Evolutionary conservation across 2,113 vertebrate genomes (phyloP), one percentile per base, ranked within the genome.

Genomic region (Trichomycterus rosablanca): DNA sequence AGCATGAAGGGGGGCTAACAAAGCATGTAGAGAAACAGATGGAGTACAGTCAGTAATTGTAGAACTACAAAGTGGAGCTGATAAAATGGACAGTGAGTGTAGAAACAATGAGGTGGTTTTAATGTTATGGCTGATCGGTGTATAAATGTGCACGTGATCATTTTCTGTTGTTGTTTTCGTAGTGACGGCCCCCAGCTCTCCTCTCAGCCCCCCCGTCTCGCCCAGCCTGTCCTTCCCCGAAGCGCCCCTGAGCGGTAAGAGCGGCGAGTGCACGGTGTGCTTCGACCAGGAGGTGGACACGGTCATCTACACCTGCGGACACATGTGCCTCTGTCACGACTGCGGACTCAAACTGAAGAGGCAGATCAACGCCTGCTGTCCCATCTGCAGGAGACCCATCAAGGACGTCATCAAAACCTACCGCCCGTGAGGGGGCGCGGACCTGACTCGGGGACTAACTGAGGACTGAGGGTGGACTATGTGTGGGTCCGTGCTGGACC

Each of bases 341-440:
- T 99, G 96, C 0, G 96, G 96, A 71, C 88, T 93, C 78, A 94
- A 91, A 78, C 89, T 99, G 77, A 93, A 92, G 86, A 92, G 90
- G 72, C 95, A 97, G 82, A 89, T 91, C 60, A 91, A 94, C 0
- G 90, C 95, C 42, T 97, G 94, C 82, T 99, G 96, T 58, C 96
- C 96, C 1, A 98, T 99, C 83, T 99, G 96, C 82, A 86, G 96
- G 69, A 82, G 93, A 80, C 89, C 92, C 45, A 98, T 99, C 80
- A 99, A 97, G 78, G 96, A 99, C 32, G 95, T 99, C 35, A 99
- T 99, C 73, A 98, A 97, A 80, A 99, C 93, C 9, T 99, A 99
- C 72, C 86, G 95, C 75, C 95, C 95, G 0, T 98, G 89, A 92
- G 2, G 39, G 26, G 26, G 28, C 19, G 4, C 11, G 6, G 7